phyloP scores from a whole-genome alignment of 2,888 invertebrate genomes.

The Callyntrura sp. region DNA sequence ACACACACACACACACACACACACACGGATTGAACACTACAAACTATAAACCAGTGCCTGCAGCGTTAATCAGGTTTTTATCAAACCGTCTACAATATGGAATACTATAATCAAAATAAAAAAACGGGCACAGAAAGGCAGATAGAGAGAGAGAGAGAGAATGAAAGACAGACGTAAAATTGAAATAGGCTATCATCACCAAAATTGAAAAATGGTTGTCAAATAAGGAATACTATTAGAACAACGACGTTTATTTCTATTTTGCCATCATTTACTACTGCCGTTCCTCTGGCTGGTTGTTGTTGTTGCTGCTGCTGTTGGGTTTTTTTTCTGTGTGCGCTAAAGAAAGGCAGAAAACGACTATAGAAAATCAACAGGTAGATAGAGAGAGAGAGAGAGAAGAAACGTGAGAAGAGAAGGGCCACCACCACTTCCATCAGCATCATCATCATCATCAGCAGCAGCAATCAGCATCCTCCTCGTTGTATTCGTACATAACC shows the following conservation, averaged over 20 bases:
- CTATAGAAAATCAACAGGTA: constrained; percentile 78
- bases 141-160: constrained; percentile 32
- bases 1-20: constrained; percentile 55
- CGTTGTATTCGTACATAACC: constrained; percentile 1
- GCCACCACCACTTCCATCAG: constrained; percentile 31
- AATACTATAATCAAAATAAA: constrained; percentile 27
- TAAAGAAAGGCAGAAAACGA: constrained; percentile 55
- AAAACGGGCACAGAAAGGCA: not conserved
- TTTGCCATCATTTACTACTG: not conserved
- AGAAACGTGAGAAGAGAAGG: constrained; percentile 40
- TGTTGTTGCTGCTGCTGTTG: constrained; percentile 23
- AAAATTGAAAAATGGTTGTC: constrained; percentile 75
- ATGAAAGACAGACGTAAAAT: constrained; percentile 75
- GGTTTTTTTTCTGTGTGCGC: constrained; percentile 26
- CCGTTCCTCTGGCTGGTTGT: not conserved
- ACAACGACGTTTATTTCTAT: not conserved
- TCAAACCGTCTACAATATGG: constrained; percentile 68
- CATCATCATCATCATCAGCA: constrained; percentile 11
- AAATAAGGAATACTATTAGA: constrained; percentile 73
- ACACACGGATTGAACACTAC: not conserved
- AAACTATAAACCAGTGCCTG: constrained; percentile 70
- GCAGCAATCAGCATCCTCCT: not conserved
- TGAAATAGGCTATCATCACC: constrained; percentile 73
- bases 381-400: constrained; percentile 9
- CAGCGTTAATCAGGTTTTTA: constrained; percentile 79